These are phyloP conservation scores for Aleiodes alternator DNA, from an alignment of 2,888 invertebrate species.

Conservation along the genomic window DNA sequence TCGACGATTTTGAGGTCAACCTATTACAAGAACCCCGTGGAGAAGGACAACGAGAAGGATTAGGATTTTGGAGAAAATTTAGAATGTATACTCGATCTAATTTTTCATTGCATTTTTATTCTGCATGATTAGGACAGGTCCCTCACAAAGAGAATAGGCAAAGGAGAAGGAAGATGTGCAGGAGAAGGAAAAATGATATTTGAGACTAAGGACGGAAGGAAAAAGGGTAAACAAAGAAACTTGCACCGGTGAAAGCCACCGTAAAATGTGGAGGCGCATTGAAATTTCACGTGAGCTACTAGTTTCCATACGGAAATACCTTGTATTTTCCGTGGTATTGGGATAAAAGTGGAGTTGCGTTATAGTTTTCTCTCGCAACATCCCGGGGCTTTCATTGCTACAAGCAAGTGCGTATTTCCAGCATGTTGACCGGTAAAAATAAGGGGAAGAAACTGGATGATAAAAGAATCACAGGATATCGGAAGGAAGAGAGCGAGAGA, in stretches of 20 bases:
- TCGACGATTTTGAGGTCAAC: no score
- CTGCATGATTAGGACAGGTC: no score
- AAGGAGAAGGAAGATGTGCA: constrained; percentile 12
- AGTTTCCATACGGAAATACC: constrained; percentile 63
- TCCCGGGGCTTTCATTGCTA: no score
- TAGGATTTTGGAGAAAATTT: no score
- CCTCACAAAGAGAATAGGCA: background rate
- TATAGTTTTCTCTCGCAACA: no score
- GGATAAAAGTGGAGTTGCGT: background rate
- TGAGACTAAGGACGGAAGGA: constrained; percentile 3
- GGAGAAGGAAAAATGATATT: no score
- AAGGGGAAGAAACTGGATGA: background rate
- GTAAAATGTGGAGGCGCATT: constrained; percentile 59
- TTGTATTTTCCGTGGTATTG: constrained; percentile 44
- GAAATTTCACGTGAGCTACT: constrained; percentile 59
- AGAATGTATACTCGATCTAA: no score
- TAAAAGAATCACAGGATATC: background rate
- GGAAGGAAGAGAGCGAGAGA: background rate
- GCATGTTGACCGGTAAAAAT: no score
- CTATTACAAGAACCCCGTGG: no score
- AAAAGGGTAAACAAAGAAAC: constrained; percentile 50
- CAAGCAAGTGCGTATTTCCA: background rate
- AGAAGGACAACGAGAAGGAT: no score
- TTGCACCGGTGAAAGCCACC: constrained; percentile 49
- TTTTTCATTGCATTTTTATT: no score